A percentile compares a stretch with the other conserved stretches of the same genome.
Conservation (phyloP, 2,888 invertebrate species). For the Galerucella nymphaeae region DNA sequence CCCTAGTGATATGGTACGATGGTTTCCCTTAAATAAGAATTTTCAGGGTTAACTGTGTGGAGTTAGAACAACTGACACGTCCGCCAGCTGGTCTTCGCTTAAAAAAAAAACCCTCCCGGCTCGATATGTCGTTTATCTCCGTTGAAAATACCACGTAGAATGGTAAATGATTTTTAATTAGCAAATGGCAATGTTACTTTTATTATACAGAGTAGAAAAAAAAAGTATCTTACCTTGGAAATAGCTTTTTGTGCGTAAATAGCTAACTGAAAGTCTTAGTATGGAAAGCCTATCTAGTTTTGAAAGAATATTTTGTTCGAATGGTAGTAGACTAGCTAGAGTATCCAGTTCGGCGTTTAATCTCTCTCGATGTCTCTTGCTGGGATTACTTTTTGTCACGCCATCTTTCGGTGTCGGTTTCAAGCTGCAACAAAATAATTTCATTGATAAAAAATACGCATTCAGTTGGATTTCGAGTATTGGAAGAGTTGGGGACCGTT, state of each 20-base stretch:
- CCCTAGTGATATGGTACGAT: constrained; percentile 46
- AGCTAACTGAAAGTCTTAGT: constrained; percentile 96
- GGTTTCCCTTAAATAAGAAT: constrained; percentile 38
- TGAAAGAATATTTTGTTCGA: constrained; percentile 97
- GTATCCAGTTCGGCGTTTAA: constrained; percentile 98
- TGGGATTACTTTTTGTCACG: constrained; percentile 96
- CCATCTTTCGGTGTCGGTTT: constrained; percentile 96
- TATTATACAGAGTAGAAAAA: neutral
- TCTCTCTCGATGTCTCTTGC: constrained; percentile 97
- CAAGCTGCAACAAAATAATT: constrained; percentile 73
- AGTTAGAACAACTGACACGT: constrained; percentile 33
- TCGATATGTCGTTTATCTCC: constrained; percentile 54
- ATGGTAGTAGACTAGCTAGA: constrained; percentile 92
- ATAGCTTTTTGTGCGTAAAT: constrained; percentile 98
- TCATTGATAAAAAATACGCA: neutral
- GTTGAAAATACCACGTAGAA: constrained; percentile 25
- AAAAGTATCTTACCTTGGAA: constrained; percentile 85
- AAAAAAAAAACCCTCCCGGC: constrained; percentile 42
- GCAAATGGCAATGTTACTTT: too few species aligned
- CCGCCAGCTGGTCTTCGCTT: constrained; percentile 47
- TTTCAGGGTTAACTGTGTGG: constrained; percentile 16
- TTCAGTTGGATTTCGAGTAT: too few species aligned
- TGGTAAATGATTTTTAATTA: too few species aligned
- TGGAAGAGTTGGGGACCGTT: too few species aligned
- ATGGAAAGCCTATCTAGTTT: constrained; percentile 98